A percentile compares a stretch with the other conserved stretches of the same genome.
Evolutionary conservation across 2,113 vertebrate genomes (phyloP).

Genomic region (Eptesicus fuscus): DNA sequence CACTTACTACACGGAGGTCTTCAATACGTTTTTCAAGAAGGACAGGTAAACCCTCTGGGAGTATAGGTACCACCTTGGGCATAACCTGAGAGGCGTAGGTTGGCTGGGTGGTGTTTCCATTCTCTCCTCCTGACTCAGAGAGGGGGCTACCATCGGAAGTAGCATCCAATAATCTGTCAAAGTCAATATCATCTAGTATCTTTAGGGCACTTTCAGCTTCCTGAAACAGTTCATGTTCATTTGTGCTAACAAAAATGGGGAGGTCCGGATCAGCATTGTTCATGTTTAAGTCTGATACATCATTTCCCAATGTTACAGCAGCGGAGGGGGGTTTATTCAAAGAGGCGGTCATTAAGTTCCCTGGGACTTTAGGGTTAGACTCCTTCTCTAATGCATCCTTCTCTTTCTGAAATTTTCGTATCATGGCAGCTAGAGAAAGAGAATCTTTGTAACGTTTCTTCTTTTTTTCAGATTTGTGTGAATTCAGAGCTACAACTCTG

Average conservation of each 20-base stretch:
- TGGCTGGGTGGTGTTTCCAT: slow-evolving; percentile 84
- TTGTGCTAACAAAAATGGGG: slow-evolving; percentile 93
- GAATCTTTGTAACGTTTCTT: slow-evolving; percentile 98
- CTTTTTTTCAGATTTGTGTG: slow-evolving; percentile 96
- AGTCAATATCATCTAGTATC: slow-evolving; percentile 95
- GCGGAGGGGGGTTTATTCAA: slow-evolving; percentile 77
- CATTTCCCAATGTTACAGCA: slow-evolving; percentile 68
- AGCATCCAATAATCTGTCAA: slow-evolving; percentile 92
- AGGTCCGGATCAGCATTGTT: slow-evolving; percentile 89
- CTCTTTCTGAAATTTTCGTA: slow-evolving; percentile 95
- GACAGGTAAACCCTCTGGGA: slow-evolving; percentile 90
- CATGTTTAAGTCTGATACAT: slow-evolving; percentile 82
- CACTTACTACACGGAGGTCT: slow-evolving; percentile 93
- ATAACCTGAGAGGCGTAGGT: slow-evolving; percentile 78
- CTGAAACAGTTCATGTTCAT: slow-evolving; percentile 93
- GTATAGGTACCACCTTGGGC: slow-evolving; percentile 86
- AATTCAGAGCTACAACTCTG: slow-evolving; percentile 92
- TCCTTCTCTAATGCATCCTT: slow-evolving; percentile 94
- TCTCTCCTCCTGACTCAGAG: slow-evolving; percentile 89
- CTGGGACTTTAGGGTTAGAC: slow-evolving; percentile 68
- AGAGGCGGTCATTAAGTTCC: slow-evolving; percentile 75
- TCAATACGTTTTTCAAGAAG: slow-evolving; percentile 94
- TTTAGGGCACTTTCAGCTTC: slow-evolving; percentile 89
- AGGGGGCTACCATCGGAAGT: slow-evolving; percentile 89
- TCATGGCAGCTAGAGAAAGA: slow-evolving; percentile 93